These are phyloP conservation scores for Hippocampus zosterae DNA, from an alignment of 2,113 vertebrate genomes.

Conservation along the genomic window DNA sequence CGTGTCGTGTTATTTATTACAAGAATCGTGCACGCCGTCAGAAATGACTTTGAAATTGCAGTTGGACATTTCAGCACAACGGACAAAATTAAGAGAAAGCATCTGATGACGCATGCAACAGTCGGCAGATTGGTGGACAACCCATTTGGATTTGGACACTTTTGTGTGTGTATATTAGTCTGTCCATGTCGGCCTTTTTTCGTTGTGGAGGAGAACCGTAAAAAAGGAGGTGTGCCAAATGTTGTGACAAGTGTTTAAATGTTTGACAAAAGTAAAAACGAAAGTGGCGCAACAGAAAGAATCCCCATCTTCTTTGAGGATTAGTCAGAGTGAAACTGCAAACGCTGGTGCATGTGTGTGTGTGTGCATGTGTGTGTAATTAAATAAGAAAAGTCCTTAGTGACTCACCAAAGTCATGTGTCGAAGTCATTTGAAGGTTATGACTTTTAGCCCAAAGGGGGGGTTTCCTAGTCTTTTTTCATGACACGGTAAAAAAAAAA, in stretches of 20 bases:
- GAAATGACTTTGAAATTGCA: no score
- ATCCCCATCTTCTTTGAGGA: neutral
- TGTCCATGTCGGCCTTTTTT: no score
- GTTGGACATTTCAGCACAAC: no score
- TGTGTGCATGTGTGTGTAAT: neutral
- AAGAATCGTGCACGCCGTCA: neutral
- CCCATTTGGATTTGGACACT: neutral
- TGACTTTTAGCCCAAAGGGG: no score
- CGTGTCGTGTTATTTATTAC: neutral
- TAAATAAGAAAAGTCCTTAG: neutral
- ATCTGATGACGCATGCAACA: no score
- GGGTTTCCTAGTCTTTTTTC: no score
- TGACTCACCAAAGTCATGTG: neutral
- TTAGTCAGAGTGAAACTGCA: conserved; percentile 29
- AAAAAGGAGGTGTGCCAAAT: neutral
- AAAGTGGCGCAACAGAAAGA: conserved; percentile 9
- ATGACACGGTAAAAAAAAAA: no score
- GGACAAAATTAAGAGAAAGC: no score
- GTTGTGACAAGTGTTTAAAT: neutral
- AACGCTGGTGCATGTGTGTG: neutral
- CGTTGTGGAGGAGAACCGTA: neutral
- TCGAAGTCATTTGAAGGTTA: no score
- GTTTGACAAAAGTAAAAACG: conserved; percentile 22
- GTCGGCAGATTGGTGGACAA: no score
- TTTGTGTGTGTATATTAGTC: no score